A percentile compares a stretch with the other conserved stretches of the same genome.
Evolutionary conservation across 2,797 vertebrate genomes (phyloP).

Genomic region (Lagocephalus sceleratus): DNA sequence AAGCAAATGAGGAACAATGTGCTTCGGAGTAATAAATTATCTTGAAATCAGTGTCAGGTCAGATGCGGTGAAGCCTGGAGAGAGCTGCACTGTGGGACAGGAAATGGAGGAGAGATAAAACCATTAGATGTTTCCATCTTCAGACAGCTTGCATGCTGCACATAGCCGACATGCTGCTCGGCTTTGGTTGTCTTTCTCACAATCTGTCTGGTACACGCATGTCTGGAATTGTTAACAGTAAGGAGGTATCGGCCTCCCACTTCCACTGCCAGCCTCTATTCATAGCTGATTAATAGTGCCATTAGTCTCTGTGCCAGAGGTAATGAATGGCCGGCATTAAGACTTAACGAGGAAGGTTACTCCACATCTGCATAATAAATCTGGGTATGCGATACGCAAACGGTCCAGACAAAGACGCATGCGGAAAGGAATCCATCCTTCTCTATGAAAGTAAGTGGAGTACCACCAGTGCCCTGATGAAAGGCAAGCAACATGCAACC

Average conservation of each 20-base stretch:
- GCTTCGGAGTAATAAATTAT: not conserved
- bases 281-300: constrained; percentile 73
- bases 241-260: constrained; percentile 52
- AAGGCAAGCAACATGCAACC: constrained; percentile 20
- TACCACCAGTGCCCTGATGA: constrained; percentile 20
- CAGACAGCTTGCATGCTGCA: constrained; percentile 24
- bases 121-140: constrained; percentile 14
- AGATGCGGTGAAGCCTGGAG: not conserved
- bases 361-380: constrained; percentile 66
- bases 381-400: constrained; percentile 44
- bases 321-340: constrained; percentile 76
- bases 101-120: constrained; percentile 5
- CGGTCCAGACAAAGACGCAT: constrained; percentile 46
- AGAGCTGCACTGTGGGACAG: constrained; percentile 5
- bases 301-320: constrained; percentile 68
- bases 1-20: not conserved
- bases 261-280: constrained; percentile 56
- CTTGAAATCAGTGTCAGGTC: constrained; percentile 5
- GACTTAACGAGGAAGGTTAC: constrained; percentile 73
- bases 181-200: constrained; percentile 51
- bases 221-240: constrained; percentile 59
- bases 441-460: constrained; percentile 14
- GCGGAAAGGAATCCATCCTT: constrained; percentile 39
- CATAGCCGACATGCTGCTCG: constrained; percentile 46
- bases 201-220: constrained; percentile 60